Base-by-base conservation (phyloP, 1,140 invertebrate species). In the Scaptodrosophila lebanonensis region DNA sequence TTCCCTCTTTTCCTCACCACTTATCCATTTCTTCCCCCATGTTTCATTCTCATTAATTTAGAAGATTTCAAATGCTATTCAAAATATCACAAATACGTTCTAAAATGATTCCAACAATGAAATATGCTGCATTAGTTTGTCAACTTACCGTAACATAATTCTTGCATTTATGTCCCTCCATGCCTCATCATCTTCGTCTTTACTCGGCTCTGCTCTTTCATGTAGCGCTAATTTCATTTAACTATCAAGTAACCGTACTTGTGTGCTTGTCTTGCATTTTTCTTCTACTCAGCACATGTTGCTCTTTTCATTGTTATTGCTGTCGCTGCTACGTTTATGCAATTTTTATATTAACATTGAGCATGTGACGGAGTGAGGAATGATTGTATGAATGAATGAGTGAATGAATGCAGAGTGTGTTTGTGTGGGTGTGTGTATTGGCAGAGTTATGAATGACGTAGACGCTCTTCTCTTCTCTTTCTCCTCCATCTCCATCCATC, bases 261-360 rank as follows among this genome's bases (percentile, higher is more conserved):
- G 30, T 33, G 47, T 69, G 33, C 36, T 25, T 43, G 45, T 44
- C 59, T 42, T 45, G 47, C 36, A 51, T 17, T n/a, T 47, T n/a
- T 33, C 6, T 18, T n/a, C 4, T 30, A 33, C 32, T 40, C 36
- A 36, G n/a, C n/a, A 18, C 47, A 54, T 59, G 52, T 42, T 18
- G 36, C 51, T 25, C 29, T 9, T 42, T 11, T 15, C 6, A 13
- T 2, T 33, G 7, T 1, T 48, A 35, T 15, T 25, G 48, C 2
- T 12, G 22, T 44, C 43, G 42, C 30, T 51, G 36, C 57, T 57
- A 50, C 61, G 54, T 66, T 64, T 63, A 47, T 82, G 75, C 75
- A 82, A 82, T 82, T 82, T 82, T 82, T 70, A 75, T 82, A 82
- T 82, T 82, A 82, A 54, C 75, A 83, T 70, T 76, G 66, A 60